phyloP scores from a whole-genome alignment of 1,140 invertebrate species.

The Meloidogyne floridensis region DNA sequence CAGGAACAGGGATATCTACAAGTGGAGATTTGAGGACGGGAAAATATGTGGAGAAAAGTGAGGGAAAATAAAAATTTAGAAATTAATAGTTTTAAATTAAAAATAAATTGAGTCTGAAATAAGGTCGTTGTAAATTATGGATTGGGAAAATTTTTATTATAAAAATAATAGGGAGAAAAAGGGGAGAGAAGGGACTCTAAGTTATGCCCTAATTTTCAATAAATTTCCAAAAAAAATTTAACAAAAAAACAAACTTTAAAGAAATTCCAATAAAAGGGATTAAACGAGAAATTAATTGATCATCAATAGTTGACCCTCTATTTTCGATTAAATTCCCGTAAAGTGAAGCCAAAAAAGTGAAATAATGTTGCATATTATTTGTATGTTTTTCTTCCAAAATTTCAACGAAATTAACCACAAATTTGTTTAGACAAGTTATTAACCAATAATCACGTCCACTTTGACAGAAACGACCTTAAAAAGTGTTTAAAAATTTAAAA shows the following conservation, averaged over 20 bases:
- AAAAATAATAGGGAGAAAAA: no score
- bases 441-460: slow-evolving; percentile 16
- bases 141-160: no score
- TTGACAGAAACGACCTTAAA: slow-evolving; percentile 17
- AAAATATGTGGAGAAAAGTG: no score
- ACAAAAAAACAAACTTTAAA: slow-evolving; percentile 38
- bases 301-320: slow-evolving; percentile 26
- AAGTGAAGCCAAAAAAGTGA: slow-evolving; percentile 44
- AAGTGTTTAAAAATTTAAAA: neutral
- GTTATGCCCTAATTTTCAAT: no score
- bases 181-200: no score
- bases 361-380: slow-evolving; percentile 38
- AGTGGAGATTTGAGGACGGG: no score
- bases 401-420: slow-evolving; percentile 15
- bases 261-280: slow-evolving; percentile 47
- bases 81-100: no score
- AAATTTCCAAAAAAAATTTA: neutral
- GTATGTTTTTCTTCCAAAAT: slow-evolving; percentile 36
- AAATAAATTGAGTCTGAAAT: no score
- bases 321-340: slow-evolving; percentile 44
- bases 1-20: no score
- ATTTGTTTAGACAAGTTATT: slow-evolving; percentile 9
- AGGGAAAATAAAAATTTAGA: no score
- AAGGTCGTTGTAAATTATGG: no score
- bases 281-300: slow-evolving; percentile 43